Conservation (phyloP, 1,140 invertebrate genomes). For the Lepidurus arcticus region DNA sequence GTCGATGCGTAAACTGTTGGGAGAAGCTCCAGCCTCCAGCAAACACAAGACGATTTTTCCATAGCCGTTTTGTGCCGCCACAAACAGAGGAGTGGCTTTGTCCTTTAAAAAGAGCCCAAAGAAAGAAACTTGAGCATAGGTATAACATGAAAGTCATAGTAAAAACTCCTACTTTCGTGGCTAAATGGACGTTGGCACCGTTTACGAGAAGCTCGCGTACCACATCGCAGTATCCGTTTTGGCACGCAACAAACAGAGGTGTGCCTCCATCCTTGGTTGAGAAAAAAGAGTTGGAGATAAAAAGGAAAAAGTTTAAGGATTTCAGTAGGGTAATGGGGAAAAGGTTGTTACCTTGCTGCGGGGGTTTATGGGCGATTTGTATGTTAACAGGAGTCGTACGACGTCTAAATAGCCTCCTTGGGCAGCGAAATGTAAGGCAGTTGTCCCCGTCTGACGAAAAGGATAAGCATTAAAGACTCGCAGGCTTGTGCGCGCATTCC, state of each 20-base stretch:
- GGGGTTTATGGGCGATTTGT: slow-evolving; percentile 69
- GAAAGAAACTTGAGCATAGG: background rate
- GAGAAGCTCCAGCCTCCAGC: slow-evolving; percentile 57
- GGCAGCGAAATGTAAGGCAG: slow-evolving; percentile 82
- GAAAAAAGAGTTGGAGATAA: background rate
- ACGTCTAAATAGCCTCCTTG: slow-evolving; percentile 83
- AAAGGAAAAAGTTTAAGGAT: background rate
- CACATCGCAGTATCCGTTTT: slow-evolving; percentile 81
- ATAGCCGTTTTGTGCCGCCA: slow-evolving; percentile 86
- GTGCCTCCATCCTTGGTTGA: slow-evolving; percentile 75
- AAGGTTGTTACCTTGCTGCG: slow-evolving; percentile 64
- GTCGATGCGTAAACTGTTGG: slow-evolving; percentile 66
- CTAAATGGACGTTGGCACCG: slow-evolving; percentile 73
- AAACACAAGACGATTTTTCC: slow-evolving; percentile 63
- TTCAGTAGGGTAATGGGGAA: background rate
- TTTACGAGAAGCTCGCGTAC: slow-evolving; percentile 69
- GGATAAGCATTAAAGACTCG: background rate
- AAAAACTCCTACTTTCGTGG: slow-evolving; percentile 67
- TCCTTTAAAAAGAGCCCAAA: slow-evolving; percentile 55
- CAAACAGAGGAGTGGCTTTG: slow-evolving; percentile 77
- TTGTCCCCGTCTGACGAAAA: slow-evolving; percentile 71
- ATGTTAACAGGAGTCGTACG: slow-evolving; percentile 64
- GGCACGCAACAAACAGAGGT: slow-evolving; percentile 82
- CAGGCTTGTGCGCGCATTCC: slow-evolving; percentile 9
- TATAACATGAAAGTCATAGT: slow-evolving; percentile 1